Evolutionary conservation across 2,797 vertebrate genomes (phyloP), one percentile per base, ranked within the genome.

Genomic region (Gymnoscopelus braueri): DNA sequence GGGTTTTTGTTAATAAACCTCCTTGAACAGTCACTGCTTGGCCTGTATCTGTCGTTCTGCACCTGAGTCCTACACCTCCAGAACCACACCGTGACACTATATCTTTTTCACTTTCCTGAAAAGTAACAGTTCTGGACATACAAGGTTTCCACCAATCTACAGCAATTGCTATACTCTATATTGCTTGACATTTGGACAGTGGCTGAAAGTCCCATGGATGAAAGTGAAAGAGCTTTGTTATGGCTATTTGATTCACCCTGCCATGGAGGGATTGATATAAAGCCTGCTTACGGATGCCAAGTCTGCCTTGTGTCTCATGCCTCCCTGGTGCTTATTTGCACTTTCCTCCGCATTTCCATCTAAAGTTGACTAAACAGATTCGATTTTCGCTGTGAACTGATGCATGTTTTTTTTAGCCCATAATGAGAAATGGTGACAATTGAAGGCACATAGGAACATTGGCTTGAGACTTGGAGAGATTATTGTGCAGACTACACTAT

Each of bases 351-450:
- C 29, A 62, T 26, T 47, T 47, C 58, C 69, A 69, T 66, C 62
- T 77, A 68, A 32, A 58, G n/a, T 65, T 78, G 60, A 87, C 67
- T 83, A 71, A 83, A 70, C 68, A 57, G 68, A 80, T 83, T 81
- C 59, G 84, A 70, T 84, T 67, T 77, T 44, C 2, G 5, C 67
- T 75, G 66, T 62, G 67, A 61, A 77, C 80, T 74, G 62, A 58
- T 74, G 48, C 77, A 59, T 83, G 63, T 59, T 5, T 32, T 13
- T 44, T 44, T 7, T 10, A 44, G 39, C 39, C 35, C n/a, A 52
- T 77, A 74, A 69, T 44, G 70, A 78, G 60, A 81, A 75, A 57
- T 39, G 6, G 72, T 68, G 52, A 54, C 63, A 6, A 5, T 50
- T 62, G 72, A 23, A 39, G 76, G 79, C 5, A 65, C 35, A 63